Evolutionary conservation across 2,888 invertebrate genomes (phyloP), one percentile per base, ranked within the genome.

Genomic region (Drosophila meridionalis): DNA sequence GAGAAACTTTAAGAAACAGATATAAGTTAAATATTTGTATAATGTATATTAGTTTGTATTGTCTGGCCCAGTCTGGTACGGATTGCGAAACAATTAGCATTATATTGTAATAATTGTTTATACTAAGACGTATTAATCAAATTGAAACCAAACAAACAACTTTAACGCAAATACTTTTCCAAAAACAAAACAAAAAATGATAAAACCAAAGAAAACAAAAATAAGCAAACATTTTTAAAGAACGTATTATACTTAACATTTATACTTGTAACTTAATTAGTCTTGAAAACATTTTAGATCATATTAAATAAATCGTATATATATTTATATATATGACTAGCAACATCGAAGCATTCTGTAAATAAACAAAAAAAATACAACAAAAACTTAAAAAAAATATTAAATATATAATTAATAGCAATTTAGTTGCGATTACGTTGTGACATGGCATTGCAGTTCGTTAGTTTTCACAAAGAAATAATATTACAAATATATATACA

Each of bases 311-410:
- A 71, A 62, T 62, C 26, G 58, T 63, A 69, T 43, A 43, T 57
- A 8, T 57, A 40, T 56, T 6, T 20, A 73, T 75, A 28, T 72
- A 68, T 76, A 80, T 72, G 78, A 59, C 80, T 87, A 90, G 88
- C 86, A 83, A 87, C 87, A 87, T 87, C 87, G 87, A 87, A 87
- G 89, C 82, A 87, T 90, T 90, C 87, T 87, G 87, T 87, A 87
- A 87, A 87, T 87, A 87, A 63, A 89, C 76, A 36, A 87, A 86
- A 87, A 88, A 80, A 60, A 81, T 60, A 81, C 63, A 64, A 75
- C 63, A 67, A 69, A 12, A 68, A 66, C 34, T 36, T 38, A 43
- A 42, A 61, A 60, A 65, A 59, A 60, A 28, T 66, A 64, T 14
- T 47, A 40, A 63, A 57, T 26, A 40, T 20, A 34, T 55, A 20